Percentiles rank a stretch among this genome's conserved stretches.
phyloP scores from a whole-genome alignment of 2,888 invertebrate genomes.

The Agonopterix subpropinquella region DNA sequence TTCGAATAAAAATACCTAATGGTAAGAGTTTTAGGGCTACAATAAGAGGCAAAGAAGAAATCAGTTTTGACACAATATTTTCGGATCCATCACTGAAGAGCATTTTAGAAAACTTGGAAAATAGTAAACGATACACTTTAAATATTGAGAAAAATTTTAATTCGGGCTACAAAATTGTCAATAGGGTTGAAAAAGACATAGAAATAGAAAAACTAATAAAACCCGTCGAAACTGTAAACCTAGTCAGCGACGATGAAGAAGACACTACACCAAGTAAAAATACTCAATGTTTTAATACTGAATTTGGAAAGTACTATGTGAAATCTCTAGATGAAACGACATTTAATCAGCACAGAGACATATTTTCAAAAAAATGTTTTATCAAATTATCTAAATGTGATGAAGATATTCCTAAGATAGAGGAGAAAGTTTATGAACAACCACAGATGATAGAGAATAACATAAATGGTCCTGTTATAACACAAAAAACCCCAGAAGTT shows the following conservation, averaged over 20 bases:
- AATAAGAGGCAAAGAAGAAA: constrained; percentile 35
- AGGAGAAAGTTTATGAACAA: neutral
- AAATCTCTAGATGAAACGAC: constrained; percentile 20
- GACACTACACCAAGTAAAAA: constrained; percentile 9
- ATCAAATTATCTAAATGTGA: constrained; percentile 29
- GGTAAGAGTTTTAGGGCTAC: constrained; percentile 51
- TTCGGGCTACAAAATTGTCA: constrained; percentile 17
- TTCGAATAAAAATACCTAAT: constrained; percentile 45
- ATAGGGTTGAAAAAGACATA: constrained; percentile 27
- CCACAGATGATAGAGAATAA: neutral
- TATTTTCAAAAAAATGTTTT: constrained; percentile 38
- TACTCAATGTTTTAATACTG: constrained; percentile 30
- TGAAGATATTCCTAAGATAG: neutral
- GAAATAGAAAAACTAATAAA: constrained; percentile 11
- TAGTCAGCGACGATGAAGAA: constrained; percentile 62
- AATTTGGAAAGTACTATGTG: constrained; percentile 45
- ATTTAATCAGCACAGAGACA: constrained; percentile 38
- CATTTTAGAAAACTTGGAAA: constrained; percentile 29
- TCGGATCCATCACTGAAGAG: constrained; percentile 37
- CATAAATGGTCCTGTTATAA: constrained; percentile 10
- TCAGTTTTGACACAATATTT: constrained; percentile 42
- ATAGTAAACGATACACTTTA: constrained; percentile 36
- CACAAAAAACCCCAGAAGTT: constrained; percentile 16
- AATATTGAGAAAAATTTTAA: constrained; percentile 40
- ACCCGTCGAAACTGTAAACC: constrained; percentile 44